A percentile compares a stretch with the other conserved stretches of the same genome.
phyloP scores from a whole-genome alignment of 2,888 invertebrate genomes.

The Conistra vaccinii region DNA sequence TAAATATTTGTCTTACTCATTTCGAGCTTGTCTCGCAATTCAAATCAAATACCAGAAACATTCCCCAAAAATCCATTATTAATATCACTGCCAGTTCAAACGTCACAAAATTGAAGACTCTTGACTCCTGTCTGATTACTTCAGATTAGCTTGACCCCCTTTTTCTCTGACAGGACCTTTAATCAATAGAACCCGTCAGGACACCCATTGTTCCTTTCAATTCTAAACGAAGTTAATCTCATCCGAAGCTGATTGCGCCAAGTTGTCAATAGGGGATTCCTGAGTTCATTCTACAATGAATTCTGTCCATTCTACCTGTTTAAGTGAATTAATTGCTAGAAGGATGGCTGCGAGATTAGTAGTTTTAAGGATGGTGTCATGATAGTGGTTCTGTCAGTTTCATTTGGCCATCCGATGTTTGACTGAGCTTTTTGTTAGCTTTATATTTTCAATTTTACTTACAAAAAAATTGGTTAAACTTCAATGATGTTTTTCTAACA shows the following conservation, averaged over 20 bases:
- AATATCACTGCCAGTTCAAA: conserved; percentile 14
- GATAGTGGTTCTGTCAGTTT: background rate
- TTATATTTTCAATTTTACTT: background rate
- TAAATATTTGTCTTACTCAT: too few species aligned
- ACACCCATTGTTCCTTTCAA: conserved; percentile 54
- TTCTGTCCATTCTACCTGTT: conserved; percentile 23
- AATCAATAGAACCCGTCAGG: conserved; percentile 56
- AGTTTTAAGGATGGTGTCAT: background rate
- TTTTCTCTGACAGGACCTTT: conserved; percentile 50
- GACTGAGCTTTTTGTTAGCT: background rate
- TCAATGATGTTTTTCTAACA: background rate
- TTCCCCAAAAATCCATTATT: background rate
- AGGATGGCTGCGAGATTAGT: conserved; percentile 6
- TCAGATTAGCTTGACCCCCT: conserved; percentile 53
- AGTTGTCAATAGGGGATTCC: conserved; percentile 53
- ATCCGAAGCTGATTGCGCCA: conserved; percentile 55
- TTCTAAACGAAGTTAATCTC: conserved; percentile 59
- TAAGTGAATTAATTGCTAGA: conserved; percentile 27
- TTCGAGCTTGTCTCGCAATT: background rate
- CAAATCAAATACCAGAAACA: background rate
- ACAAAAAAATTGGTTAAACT: background rate
- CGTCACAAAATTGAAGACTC: conserved; percentile 15
- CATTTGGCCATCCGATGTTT: background rate
- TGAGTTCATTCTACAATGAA: conserved; percentile 41
- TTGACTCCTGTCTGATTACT: conserved; percentile 42